Conservation (phyloP, 1,140 invertebrate species). For the Ceratina australensis region DNA sequence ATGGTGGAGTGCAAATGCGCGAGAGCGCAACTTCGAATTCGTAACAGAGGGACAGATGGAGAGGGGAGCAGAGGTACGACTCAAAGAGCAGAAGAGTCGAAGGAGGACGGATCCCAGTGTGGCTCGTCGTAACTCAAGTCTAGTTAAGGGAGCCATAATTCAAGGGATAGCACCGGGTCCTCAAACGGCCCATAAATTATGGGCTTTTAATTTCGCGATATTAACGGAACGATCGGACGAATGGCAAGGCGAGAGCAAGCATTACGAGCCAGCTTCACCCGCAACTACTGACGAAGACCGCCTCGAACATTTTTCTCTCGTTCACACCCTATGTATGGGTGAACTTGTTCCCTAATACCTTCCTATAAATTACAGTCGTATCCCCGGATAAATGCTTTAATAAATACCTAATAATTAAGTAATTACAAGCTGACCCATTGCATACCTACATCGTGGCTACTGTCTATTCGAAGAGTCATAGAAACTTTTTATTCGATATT, state of each 20-base stretch:
- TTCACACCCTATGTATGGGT: not conserved
- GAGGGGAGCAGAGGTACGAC: conserved; percentile 18
- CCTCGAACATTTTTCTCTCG: not conserved
- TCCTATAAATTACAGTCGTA: not conserved
- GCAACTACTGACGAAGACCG: conserved; percentile 27
- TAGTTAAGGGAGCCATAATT: conserved; percentile 80
- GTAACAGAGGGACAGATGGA: conserved; percentile 23
- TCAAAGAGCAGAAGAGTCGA: conserved; percentile 55
- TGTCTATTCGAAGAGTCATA: not conserved
- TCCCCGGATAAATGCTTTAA: not conserved
- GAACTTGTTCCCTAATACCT: conserved; percentile 22
- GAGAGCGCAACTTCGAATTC: conserved; percentile 53
- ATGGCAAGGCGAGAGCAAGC: conserved; percentile 49
- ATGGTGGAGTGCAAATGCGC: conserved; percentile 37
- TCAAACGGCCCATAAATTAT: conserved; percentile 78
- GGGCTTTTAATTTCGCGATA: conserved; percentile 76
- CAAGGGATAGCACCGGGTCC: conserved; percentile 76
- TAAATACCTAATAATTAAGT: conserved; percentile 3
- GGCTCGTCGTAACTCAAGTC: conserved; percentile 77
- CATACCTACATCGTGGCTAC: not conserved
- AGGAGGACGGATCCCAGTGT: conserved; percentile 57
- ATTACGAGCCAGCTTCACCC: conserved; percentile 25
- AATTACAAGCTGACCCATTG: not conserved
- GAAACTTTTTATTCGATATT: not conserved
- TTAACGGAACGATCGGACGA: conserved; percentile 73